These are phyloP conservation scores for Chrysolina americana DNA, from an alignment of 2,888 invertebrate species.

Conservation along the genomic window DNA sequence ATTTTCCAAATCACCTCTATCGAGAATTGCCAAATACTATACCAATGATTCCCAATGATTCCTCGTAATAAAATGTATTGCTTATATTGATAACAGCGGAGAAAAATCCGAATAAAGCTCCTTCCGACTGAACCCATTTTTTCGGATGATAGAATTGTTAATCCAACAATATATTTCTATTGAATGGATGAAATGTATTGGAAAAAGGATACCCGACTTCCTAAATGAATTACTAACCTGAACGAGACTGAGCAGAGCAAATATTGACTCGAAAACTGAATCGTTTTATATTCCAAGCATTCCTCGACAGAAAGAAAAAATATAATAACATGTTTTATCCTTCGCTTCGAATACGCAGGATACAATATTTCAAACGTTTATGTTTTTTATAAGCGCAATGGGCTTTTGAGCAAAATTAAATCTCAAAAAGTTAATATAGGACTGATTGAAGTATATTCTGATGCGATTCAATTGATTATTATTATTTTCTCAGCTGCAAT, in stretches of 20 bases:
- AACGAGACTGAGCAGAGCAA: conserved; percentile 18
- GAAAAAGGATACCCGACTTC: conserved; percentile 19
- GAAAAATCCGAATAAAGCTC: background rate
- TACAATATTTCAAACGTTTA: background rate
- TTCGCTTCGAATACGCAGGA: background rate
- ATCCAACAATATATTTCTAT: conserved; percentile 21
- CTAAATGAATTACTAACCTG: conserved; percentile 26
- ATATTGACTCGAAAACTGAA: conserved; percentile 21
- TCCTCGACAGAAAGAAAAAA: background rate
- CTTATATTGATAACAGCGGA: background rate
- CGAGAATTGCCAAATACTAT: no score
- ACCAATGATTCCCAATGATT: background rate
- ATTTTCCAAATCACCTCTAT: no score
- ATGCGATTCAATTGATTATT: background rate
- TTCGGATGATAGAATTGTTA: conserved; percentile 7
- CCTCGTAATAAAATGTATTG: background rate
- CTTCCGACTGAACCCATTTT: background rate
- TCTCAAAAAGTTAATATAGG: background rate
- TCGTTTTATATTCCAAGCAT: conserved; percentile 24
- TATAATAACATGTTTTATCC: background rate
- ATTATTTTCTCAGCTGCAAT: no score
- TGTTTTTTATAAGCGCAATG: background rate
- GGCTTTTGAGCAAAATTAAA: background rate
- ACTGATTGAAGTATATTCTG: background rate
- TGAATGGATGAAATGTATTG: conserved; percentile 15